A percentile compares a stretch with the other conserved stretches of the same genome.
Conservation (phyloP, 2,888 invertebrate genomes). For the Cabera pusaria region DNA sequence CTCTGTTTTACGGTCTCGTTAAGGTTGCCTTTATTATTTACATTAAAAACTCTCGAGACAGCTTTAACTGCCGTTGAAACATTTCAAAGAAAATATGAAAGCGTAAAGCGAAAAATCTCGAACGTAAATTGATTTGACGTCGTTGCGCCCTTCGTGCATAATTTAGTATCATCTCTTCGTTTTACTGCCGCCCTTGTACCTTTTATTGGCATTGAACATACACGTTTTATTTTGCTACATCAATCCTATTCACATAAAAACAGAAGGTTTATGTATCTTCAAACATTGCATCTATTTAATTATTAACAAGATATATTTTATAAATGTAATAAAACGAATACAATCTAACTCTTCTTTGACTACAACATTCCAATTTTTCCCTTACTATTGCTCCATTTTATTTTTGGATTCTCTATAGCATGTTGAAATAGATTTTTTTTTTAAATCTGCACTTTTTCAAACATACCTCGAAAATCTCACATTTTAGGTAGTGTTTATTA, state of each 20-base stretch:
- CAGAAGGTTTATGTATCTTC: slow-evolving; percentile 2
- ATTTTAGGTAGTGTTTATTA: too few species aligned
- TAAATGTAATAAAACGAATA: too few species aligned
- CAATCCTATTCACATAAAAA: slow-evolving; percentile 25
- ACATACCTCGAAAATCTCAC: too few species aligned
- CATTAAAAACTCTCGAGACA: slow-evolving; percentile 7
- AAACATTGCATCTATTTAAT: slow-evolving; percentile 1
- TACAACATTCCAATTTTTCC: too few species aligned
- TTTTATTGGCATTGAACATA: slow-evolving; percentile 20
- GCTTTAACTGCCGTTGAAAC: slow-evolving; percentile 6
- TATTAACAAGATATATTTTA: too few species aligned
- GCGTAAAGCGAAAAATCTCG: slow-evolving; percentile 21
- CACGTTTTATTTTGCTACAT: slow-evolving; percentile 26
- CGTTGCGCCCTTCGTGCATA: slow-evolving; percentile 30
- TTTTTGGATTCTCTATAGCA: too few species aligned
- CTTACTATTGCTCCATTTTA: too few species aligned
- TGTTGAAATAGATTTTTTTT: too few species aligned
- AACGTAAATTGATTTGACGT: slow-evolving; percentile 33
- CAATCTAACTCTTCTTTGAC: too few species aligned
- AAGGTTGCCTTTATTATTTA: slow-evolving; percentile 12
- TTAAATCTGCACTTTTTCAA: too few species aligned
- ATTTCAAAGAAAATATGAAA: slow-evolving; percentile 15
- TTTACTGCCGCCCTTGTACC: slow-evolving; percentile 26
- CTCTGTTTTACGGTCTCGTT: slow-evolving; percentile 4
- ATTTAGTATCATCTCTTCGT: slow-evolving; percentile 30